Evolutionary conservation across 2,888 invertebrate species (phyloP).

Genomic region (Drosophila pullipes): DNA sequence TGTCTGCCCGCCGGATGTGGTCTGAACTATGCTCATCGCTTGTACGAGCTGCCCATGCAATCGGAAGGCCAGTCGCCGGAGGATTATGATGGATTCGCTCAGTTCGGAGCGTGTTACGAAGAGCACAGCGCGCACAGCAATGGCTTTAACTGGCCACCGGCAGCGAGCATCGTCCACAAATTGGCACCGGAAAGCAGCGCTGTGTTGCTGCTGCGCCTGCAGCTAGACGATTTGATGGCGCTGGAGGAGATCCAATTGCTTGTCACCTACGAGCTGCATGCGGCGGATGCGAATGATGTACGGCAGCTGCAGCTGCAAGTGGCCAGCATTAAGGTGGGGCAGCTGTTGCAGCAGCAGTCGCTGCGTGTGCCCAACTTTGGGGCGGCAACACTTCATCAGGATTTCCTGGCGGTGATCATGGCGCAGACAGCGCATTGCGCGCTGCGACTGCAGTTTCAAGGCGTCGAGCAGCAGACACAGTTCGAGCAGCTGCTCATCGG

Average conservation of each 20-base stretch:
- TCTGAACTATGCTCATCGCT: conserved; percentile 57
- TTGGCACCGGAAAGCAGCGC: conserved; percentile 77
- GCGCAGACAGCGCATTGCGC: conserved; percentile 57
- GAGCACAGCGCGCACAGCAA: conserved; percentile 28
- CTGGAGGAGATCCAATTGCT: conserved; percentile 47
- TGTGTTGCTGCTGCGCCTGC: conserved; percentile 73
- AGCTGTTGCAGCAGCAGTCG: conserved; percentile 56
- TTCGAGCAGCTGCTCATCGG: conserved; percentile 68
- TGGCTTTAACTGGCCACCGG: conserved; percentile 46
- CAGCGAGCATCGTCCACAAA: conserved; percentile 8
- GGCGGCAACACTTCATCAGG: conserved; percentile 71
- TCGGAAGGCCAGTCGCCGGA: conserved; percentile 59
- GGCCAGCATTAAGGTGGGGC: conserved; percentile 43
- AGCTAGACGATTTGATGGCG: conserved; percentile 50
- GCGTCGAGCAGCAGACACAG: conserved; percentile 10
- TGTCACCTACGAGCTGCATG: conserved; percentile 46
- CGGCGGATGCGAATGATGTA: not conserved
- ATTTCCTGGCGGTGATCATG: conserved; percentile 79
- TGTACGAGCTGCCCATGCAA: conserved; percentile 72
- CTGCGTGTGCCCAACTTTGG: conserved; percentile 64
- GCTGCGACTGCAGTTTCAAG: conserved; percentile 54
- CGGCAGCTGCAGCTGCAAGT: conserved; percentile 54
- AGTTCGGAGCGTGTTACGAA: conserved; percentile 64
- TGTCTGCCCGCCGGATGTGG: conserved; percentile 17
- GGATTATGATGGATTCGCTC: conserved; percentile 59